phyloP scores from a whole-genome alignment of 2,888 invertebrate genomes.

The Scaeva pyrastri region DNA sequence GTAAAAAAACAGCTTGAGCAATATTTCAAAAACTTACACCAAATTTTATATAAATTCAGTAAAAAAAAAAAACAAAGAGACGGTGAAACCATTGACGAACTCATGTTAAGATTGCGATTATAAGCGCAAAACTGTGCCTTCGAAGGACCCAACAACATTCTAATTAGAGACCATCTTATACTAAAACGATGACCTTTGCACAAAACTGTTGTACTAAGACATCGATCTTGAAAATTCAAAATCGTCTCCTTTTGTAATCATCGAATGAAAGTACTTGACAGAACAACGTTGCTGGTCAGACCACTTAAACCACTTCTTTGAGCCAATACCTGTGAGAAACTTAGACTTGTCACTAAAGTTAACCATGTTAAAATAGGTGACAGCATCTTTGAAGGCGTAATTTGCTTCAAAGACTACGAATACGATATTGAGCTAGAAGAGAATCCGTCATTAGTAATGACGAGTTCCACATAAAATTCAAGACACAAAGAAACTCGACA shows the following conservation, averaged over 20 bases:
- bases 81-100: too few relatives aligned
- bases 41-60: constrained; percentile 28
- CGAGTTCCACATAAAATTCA: constrained; percentile 41
- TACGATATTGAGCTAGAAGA: constrained; percentile 54
- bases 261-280: constrained; percentile 30
- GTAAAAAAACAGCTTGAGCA: constrained; percentile 30
- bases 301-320: constrained; percentile 30
- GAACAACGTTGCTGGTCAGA: constrained; percentile 28
- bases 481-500: constrained; percentile 43
- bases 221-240: background rate
- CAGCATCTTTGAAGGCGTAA: too few relatives aligned
- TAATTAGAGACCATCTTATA: constrained; percentile 30
- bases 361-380: too few relatives aligned
- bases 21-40: constrained; percentile 35
- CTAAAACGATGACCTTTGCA: constrained; percentile 5
- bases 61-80: constrained; percentile 20
- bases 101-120: background rate
- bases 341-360: too few relatives aligned
- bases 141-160: constrained; percentile 15
- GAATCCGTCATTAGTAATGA: constrained; percentile 19
- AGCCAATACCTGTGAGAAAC: too few relatives aligned
- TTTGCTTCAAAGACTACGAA: constrained; percentile 13
- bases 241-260: constrained; percentile 31
- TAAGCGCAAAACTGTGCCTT: constrained; percentile 27
- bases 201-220: background rate